Percentiles rank a stretch among this genome's conserved stretches.
These are phyloP conservation scores for Dryoscopus gambensis DNA, from an alignment of 2,113 vertebrate species.

Conservation along the genomic window DNA sequence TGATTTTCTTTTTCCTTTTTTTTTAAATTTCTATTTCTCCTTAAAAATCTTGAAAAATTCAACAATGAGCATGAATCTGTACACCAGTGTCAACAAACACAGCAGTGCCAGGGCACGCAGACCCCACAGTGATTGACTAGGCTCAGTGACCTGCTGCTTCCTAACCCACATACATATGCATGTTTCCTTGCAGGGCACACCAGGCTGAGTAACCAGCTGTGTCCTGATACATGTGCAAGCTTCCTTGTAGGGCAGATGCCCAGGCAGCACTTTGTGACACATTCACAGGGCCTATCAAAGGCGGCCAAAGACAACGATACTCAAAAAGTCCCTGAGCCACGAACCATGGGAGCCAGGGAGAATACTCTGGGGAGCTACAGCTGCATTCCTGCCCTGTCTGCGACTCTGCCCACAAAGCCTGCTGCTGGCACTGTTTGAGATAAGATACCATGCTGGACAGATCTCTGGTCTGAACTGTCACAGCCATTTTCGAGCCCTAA, in stretches of 20 bases:
- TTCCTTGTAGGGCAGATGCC: not conserved
- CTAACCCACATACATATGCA: not conserved
- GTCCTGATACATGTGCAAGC: not conserved
- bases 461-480: not conserved
- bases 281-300: not conserved
- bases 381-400: not conserved
- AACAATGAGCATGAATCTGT: not conserved
- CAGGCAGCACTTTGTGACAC: not conserved
- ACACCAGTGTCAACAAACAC: not conserved
- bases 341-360: accelerated
- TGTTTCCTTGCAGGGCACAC: not conserved
- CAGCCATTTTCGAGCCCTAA: not conserved
- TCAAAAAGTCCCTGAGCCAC: not conserved
- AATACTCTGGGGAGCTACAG: not conserved
- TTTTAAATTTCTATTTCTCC: not conserved
- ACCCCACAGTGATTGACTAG: accelerated
- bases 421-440: not conserved
- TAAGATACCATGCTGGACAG: not conserved
- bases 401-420: not conserved
- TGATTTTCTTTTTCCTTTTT: accelerated
- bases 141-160: not conserved
- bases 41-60: not conserved
- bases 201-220: not conserved
- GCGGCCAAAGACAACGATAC: not conserved
- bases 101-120: not conserved